These are phyloP conservation scores for Ctenopoma kingsleyae DNA, from an alignment of 2,797 vertebrate species.

Conservation along the genomic window DNA sequence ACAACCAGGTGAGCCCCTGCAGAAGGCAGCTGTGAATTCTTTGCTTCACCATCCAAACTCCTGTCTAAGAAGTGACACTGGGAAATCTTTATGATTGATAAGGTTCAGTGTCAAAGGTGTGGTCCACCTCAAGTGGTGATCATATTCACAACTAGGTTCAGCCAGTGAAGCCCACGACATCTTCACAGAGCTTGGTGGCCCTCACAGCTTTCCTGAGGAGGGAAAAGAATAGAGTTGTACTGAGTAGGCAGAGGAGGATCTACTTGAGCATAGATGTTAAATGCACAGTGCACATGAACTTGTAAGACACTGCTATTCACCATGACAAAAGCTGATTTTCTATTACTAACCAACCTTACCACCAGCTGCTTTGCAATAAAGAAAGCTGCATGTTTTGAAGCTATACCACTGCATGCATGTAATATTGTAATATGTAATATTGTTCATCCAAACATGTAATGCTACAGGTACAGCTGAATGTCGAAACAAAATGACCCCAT, in stretches of 20 bases:
- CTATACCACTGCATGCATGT: background rate
- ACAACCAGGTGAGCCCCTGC: slow-evolving; percentile 42
- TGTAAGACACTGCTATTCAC: too few relatives aligned
- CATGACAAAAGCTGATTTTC: background rate
- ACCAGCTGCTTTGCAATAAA: background rate
- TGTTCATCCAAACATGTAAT: background rate
- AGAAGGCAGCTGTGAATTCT: slow-evolving; percentile 34
- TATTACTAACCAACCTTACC: background rate
- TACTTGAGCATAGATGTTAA: background rate
- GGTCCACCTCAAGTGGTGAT: slow-evolving; percentile 49
- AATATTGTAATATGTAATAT: too few relatives aligned
- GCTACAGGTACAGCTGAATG: too few relatives aligned
- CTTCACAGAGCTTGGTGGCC: slow-evolving; percentile 75
- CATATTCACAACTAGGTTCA: slow-evolving; percentile 38
- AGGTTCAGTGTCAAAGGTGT: slow-evolving; percentile 47
- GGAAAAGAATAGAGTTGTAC: slow-evolving; percentile 25
- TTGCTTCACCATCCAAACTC: slow-evolving; percentile 38
- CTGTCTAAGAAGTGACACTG: slow-evolving; percentile 31
- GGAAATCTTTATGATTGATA: slow-evolving; percentile 1
- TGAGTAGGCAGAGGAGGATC: background rate
- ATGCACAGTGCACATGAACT: background rate
- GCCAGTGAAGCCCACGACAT: slow-evolving; percentile 21
- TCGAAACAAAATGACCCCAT: too few relatives aligned
- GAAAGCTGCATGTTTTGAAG: background rate
- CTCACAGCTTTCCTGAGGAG: slow-evolving; percentile 83